Percentiles rank a stretch among this genome's conserved stretches.
phyloP scores from a whole-genome alignment of 1,140 invertebrate species.

The Zaprionus africanus region DNA sequence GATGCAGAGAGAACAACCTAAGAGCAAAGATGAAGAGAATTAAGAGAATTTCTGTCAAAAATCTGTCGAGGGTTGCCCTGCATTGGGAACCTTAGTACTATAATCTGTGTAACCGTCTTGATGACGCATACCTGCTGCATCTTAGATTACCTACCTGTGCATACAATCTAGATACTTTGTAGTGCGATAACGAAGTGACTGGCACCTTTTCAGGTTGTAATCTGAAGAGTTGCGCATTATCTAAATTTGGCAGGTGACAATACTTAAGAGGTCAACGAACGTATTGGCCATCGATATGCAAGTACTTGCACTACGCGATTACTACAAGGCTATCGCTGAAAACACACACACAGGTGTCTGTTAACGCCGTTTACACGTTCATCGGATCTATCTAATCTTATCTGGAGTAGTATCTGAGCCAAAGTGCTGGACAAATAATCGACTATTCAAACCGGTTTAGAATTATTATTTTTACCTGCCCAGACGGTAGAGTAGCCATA shows the following conservation, averaged over 20 bases:
- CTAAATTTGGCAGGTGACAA: slow-evolving; percentile 1
- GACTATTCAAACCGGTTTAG: background rate
- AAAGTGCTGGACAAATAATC: background rate
- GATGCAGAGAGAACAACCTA: background rate
- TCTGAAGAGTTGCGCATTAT: slow-evolving; percentile 1
- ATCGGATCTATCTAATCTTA: background rate
- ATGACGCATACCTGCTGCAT: slow-evolving; percentile 16
- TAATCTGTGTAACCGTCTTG: background rate
- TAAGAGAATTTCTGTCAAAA: background rate
- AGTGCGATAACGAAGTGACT: background rate
- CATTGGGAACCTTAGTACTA: background rate
- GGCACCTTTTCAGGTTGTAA: background rate
- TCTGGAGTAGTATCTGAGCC: background rate
- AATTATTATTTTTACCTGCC: background rate
- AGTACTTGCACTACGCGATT: background rate
- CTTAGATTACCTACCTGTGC: background rate
- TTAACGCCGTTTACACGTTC: background rate
- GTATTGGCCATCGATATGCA: background rate
- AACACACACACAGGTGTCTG: background rate
- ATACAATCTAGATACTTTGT: background rate
- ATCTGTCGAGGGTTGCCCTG: slow-evolving; percentile 16
- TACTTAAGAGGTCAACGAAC: slow-evolving; percentile 1
- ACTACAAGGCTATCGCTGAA: background rate
- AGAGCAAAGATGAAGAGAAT: background rate
- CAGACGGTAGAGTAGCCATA: background rate